Evolutionary conservation across 2,113 vertebrate species (phyloP).

Genomic region (Otolemur garnettii): DNA sequence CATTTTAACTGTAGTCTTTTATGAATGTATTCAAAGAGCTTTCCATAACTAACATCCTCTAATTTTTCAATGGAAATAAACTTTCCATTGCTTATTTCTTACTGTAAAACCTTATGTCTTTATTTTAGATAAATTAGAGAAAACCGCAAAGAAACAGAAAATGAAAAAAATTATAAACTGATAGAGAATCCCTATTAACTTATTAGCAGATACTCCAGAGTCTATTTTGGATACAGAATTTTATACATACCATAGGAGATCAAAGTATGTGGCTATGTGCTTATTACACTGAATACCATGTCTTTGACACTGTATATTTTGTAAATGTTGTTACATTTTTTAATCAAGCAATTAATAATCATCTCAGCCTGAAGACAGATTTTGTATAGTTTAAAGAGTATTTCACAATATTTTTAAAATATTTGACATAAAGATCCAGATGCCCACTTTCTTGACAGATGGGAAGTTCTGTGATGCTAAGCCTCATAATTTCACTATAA

Average conservation of each 20-base stretch:
- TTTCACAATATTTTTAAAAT: neutral
- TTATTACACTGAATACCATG: neutral
- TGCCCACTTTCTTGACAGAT: neutral
- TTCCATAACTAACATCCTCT: neutral
- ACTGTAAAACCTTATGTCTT: neutral
- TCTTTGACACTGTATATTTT: neutral
- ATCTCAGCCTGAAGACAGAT: neutral
- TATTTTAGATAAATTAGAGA: slow-evolving; percentile 44
- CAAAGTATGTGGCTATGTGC: neutral
- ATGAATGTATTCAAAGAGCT: neutral
- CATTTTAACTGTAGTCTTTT: slow-evolving; percentile 4
- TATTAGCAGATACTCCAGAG: neutral
- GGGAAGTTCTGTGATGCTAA: neutral
- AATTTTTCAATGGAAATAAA: neutral
- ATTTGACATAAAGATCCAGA: neutral
- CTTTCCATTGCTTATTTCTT: neutral
- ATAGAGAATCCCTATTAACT: neutral
- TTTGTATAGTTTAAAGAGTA: neutral
- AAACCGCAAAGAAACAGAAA: neutral
- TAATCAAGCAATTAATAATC: neutral
- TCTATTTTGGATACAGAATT: neutral
- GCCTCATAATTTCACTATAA: neutral
- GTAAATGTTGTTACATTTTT: slow-evolving; percentile 1
- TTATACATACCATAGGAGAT: neutral
- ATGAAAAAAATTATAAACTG: neutral